phyloP scores from a whole-genome alignment of 1,140 invertebrate species.

The Piezodorus guildinii region DNA sequence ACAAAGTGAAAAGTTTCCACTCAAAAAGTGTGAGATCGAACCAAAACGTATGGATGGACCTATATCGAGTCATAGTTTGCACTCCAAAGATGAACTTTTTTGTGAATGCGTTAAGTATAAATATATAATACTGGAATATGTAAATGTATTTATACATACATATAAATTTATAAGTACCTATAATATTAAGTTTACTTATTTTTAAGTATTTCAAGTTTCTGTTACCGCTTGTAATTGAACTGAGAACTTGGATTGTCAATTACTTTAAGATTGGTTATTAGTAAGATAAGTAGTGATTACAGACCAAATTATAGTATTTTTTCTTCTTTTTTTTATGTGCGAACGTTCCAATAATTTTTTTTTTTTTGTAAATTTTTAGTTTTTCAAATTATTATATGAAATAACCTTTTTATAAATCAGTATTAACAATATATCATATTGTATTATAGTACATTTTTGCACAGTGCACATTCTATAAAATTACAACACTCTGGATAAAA shows the following conservation, averaged over 20 bases:
- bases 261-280: constrained; percentile 11
- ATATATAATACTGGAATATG: constrained; percentile 18
- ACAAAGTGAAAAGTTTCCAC: constrained; percentile 6
- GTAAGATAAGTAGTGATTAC: constrained; percentile 6
- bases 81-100: constrained; percentile 20
- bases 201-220: constrained; percentile 18
- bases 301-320: constrained; percentile 8
- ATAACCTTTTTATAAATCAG: constrained; percentile 14
- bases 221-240: constrained; percentile 24
- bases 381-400: constrained; percentile 8
- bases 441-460: constrained; percentile 20
- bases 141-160: constrained; percentile 12
- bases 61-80: constrained; percentile 18
- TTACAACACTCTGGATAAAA: constrained; percentile 14
- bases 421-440: constrained; percentile 17
- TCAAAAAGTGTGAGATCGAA: constrained; percentile 3
- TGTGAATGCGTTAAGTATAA: constrained; percentile 20
- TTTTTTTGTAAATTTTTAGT: background rate
- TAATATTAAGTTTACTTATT: constrained; percentile 19
- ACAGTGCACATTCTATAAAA: constrained; percentile 20
- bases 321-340: background rate
- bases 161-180: constrained; percentile 18
- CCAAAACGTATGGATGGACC: constrained; percentile 17
- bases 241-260: constrained; percentile 25
- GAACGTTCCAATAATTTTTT: background rate